Conservation (phyloP, 2,888 invertebrate genomes). For the Pseudococcus viburni region DNA sequence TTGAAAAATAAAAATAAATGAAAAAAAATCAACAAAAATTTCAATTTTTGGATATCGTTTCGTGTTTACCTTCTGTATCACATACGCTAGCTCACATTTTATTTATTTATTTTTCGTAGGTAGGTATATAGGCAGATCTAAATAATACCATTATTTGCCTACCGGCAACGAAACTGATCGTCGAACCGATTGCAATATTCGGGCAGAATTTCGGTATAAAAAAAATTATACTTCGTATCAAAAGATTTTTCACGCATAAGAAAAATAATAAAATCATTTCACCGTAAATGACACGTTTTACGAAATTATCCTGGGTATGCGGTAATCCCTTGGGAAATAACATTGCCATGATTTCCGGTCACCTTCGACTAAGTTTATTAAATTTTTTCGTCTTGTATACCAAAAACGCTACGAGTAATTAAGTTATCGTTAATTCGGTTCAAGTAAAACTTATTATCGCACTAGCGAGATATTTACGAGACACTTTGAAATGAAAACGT, state of each 20-base stretch:
- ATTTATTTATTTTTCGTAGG: not conserved
- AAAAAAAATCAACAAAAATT: not conserved
- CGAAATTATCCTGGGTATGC: not conserved
- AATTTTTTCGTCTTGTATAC: constrained; percentile 29
- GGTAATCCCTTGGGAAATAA: constrained; percentile 37
- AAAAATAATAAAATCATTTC: constrained; percentile 46
- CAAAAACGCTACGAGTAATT: constrained; percentile 43
- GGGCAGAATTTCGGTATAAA: not conserved
- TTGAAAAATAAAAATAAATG: too few species aligned
- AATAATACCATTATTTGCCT: not conserved
- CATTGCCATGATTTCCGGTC: constrained; percentile 46
- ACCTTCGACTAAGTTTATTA: constrained; percentile 32
- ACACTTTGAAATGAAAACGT: constrained; percentile 29
- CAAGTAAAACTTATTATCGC: constrained; percentile 51
- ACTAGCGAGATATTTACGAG: constrained; percentile 11
- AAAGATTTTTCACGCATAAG: constrained; percentile 20
- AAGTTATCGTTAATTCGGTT: constrained; percentile 52
- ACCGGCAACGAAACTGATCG: not conserved
- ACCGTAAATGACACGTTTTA: constrained; percentile 38
- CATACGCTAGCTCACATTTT: too few species aligned
- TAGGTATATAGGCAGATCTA: not conserved
- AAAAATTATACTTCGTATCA: not conserved
- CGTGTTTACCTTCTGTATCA: too few species aligned
- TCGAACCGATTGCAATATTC: not conserved
- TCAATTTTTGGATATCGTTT: not conserved